Conservation (phyloP, 2,797 vertebrate genomes). For the Iguana delicatissima region DNA sequence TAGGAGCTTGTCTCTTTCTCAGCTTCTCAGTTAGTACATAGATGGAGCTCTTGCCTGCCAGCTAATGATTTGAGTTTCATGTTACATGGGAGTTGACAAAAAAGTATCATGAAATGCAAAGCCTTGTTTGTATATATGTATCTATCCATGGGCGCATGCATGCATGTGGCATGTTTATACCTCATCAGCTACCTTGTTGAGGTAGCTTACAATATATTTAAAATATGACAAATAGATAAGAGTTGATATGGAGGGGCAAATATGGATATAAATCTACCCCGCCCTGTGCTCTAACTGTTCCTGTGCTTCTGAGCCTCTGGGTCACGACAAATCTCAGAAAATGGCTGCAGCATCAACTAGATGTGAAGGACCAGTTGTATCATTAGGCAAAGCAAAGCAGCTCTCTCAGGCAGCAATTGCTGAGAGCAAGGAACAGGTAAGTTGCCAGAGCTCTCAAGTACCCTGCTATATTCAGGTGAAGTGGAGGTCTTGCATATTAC, state of each 20-base stretch:
- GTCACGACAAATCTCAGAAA: not conserved
- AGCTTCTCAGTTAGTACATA: conserved; percentile 62
- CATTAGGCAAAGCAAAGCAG: not conserved
- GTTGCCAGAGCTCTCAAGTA: not conserved
- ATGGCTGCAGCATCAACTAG: not conserved
- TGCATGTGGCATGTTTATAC: not conserved
- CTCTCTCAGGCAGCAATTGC: not conserved
- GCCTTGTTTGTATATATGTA: not conserved
- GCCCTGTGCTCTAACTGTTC: not conserved
- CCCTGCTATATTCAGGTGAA: too few relatives aligned
- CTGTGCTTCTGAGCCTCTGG: not conserved
- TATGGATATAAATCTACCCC: not conserved
- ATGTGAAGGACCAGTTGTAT: not conserved
- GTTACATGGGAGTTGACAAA: conserved; percentile 33
- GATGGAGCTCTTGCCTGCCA: not conserved
- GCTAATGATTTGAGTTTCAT: conserved; percentile 45
- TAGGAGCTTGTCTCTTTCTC: conserved; percentile 48
- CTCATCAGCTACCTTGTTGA: not conserved
- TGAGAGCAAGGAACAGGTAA: not conserved
- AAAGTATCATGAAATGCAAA: not conserved
- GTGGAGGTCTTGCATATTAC: too few relatives aligned
- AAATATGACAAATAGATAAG: not conserved
- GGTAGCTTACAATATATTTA: not conserved
- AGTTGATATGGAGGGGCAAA: not conserved
- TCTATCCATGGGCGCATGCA: too few relatives aligned